Conservation (phyloP, 2,113 vertebrate genomes). For the Erinaceus europaeus region DNA sequence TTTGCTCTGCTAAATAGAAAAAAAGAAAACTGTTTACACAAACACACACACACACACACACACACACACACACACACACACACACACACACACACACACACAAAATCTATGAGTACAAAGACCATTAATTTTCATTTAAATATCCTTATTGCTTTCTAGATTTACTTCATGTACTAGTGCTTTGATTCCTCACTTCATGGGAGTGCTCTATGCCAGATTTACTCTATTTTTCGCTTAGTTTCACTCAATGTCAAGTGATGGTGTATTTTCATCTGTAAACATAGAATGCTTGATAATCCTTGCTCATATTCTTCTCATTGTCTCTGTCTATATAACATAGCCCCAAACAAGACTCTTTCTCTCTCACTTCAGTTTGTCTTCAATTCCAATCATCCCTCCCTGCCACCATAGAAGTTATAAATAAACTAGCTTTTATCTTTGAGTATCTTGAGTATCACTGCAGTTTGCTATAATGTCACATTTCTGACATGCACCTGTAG, state of each 20-base stretch:
- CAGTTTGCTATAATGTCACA: too few species aligned
- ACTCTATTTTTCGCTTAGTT: conserved; percentile 31
- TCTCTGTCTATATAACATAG: background rate
- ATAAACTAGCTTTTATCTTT: background rate
- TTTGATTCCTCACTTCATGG: background rate
- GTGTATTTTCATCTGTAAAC: conserved; percentile 21
- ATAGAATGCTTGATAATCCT: background rate
- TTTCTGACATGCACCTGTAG: too few species aligned
- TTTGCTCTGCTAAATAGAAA: too few species aligned
- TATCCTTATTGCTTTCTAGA: conserved; percentile 13
- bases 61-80: too few species aligned
- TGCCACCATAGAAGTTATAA: background rate
- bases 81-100: too few species aligned
- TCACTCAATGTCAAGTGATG: conserved; percentile 3
- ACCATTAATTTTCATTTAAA: conserved; percentile 21
- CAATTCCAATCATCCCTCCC: background rate
- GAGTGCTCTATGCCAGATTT: background rate
- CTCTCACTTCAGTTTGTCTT: background rate
- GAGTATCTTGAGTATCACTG: background rate
- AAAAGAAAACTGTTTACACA: too few species aligned
- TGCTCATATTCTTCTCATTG: background rate
- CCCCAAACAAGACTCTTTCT: background rate
- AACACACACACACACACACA: too few species aligned
- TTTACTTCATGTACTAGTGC: background rate
- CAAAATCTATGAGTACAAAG: too few species aligned